Base-by-base conservation (phyloP, 35 echinoderm and acorn worm species). In the Apostichopus parvimensis region DNA sequence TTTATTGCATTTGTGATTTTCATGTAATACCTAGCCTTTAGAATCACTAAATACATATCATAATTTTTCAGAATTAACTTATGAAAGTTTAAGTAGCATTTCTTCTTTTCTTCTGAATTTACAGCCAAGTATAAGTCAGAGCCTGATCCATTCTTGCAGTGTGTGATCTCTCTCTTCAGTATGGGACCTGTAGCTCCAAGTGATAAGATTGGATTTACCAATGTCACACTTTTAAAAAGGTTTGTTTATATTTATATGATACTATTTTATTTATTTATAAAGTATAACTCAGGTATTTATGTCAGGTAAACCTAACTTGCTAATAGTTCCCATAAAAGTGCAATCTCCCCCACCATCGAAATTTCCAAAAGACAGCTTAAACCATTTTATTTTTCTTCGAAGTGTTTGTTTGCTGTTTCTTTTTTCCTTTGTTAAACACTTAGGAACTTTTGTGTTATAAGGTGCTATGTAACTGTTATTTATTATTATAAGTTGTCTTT, bases 171-270 rank as follows among this genome's bases (percentile, higher is more conserved):
- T 83, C 53, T 83, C 57, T 83, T 85, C 57, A 92, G 91, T 83
- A 92, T 78, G 59, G 91, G 91, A 92, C 91, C 91, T 28, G 91
- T 92, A 7, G 91, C 73, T 28, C 91, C 91, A 25, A 92, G 91
- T 56, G 91, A 92, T 86, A 92, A 92, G 61, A 92, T 92, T 53
- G 91, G 91, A 15, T 92, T 92, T 22, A 86, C 80, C 57, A 92
- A 92, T 92, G 61, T 70, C 4, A 92, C 78, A 18, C 91, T 92
- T 53, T n/a, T 92, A 1, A 92, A 66, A 17, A 92, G 91, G 91
- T 87, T 87, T 71, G 57, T 11, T 7, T 59, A 62, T 52, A 13
- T 71, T 45, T 45, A 45, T 45, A 45, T 45, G 34, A 45, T 45
- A 45, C 34, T n/a, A 84, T 15, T 26, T 57, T 57, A 0, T n/a